Evolutionary conservation across 2,113 vertebrate species (phyloP).

Genomic region (Cranoglanis bouderius): DNA sequence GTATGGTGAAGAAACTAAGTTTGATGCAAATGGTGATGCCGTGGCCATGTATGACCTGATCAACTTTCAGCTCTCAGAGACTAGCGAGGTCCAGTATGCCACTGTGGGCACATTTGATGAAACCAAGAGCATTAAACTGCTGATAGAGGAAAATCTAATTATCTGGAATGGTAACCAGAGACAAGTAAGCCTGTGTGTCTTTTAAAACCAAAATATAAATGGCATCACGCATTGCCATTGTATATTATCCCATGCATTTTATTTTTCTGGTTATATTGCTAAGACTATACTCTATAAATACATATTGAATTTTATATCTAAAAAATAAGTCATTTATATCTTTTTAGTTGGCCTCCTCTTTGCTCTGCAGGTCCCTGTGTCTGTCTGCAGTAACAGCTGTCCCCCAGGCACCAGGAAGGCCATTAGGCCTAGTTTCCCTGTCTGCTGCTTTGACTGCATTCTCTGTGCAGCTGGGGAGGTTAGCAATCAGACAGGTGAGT

Average conservation of each 20-base stretch:
- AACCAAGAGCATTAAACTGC: slow-evolving; percentile 61
- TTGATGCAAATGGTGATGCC: slow-evolving; percentile 76
- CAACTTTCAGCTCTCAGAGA: slow-evolving; percentile 69
- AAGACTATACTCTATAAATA: slow-evolving; percentile 54
- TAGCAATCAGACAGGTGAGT: slow-evolving; percentile 65
- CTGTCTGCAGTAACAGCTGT: slow-evolving; percentile 64
- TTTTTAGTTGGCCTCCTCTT: slow-evolving; percentile 24
- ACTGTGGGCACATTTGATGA: slow-evolving; percentile 75
- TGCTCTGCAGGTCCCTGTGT: slow-evolving; percentile 60
- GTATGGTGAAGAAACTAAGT: slow-evolving; percentile 72
- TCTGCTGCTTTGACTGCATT: slow-evolving; percentile 69
- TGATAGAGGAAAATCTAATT: slow-evolving; percentile 65
- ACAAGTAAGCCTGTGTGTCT: slow-evolving; percentile 48
- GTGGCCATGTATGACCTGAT: slow-evolving; percentile 77
- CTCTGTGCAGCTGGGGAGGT: slow-evolving; percentile 64
- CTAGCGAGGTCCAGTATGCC: slow-evolving; percentile 65
- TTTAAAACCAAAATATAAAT: background rate
- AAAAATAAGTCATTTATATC: slow-evolving; percentile 15
- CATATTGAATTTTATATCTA: background rate
- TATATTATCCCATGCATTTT: background rate
- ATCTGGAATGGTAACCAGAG: slow-evolving; percentile 60
- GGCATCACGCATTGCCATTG: background rate
- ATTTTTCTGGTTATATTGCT: background rate
- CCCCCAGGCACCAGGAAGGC: slow-evolving; percentile 63
- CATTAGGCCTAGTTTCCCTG: slow-evolving; percentile 58